phyloP scores from a whole-genome alignment of 2,888 invertebrate species.

The Abrostola triplasia region DNA sequence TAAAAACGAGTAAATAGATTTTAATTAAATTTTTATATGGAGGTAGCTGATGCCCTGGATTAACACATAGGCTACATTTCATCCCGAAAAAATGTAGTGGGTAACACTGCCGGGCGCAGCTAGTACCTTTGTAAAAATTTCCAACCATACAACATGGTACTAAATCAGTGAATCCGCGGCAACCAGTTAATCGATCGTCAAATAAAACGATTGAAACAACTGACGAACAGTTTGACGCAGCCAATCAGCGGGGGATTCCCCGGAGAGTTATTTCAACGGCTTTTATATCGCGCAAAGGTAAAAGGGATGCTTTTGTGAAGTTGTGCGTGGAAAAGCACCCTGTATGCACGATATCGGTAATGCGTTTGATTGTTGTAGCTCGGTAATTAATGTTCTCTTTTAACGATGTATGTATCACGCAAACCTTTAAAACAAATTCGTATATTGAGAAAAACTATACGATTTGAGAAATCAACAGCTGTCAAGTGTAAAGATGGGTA shows the following conservation, averaged over 20 bases:
- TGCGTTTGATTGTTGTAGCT: background rate
- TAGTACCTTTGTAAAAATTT: too few relatives aligned
- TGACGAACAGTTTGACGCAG: conserved; percentile 43
- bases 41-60: too few relatives aligned
- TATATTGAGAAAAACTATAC: too few relatives aligned
- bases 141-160: background rate
- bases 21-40: too few relatives aligned
- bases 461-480: too few relatives aligned
- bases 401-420: too few relatives aligned
- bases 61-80: too few relatives aligned
- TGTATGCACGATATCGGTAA: conserved; percentile 5
- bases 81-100: too few relatives aligned
- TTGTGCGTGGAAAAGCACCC: conserved; percentile 16
- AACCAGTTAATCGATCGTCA: conserved; percentile 33
- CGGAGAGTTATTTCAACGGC: conserved; percentile 34
- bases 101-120: too few relatives aligned
- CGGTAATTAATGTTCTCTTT: background rate
- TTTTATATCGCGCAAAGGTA: conserved; percentile 29
- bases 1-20: too few relatives aligned
- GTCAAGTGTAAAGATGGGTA: too few relatives aligned
- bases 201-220: conserved; percentile 40
- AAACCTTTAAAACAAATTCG: too few relatives aligned
- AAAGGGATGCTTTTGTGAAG: conserved; percentile 18
- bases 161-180: conserved; percentile 27
- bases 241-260: conserved; percentile 56